Conservation (phyloP, 2,113 vertebrate species). For the Neolamprologus sp. region DNA sequence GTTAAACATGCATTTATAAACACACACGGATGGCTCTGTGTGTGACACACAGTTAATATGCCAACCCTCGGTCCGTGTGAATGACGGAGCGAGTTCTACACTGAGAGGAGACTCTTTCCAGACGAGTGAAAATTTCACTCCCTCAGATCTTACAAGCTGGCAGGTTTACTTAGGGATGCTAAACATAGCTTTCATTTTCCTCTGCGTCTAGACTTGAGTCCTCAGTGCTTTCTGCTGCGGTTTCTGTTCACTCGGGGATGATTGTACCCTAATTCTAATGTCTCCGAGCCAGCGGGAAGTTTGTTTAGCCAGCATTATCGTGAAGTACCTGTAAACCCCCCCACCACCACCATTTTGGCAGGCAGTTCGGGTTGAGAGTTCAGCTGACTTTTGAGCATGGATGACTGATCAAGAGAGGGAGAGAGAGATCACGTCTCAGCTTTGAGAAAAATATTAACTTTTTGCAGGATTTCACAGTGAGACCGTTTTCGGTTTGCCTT, state of each 20-base stretch:
- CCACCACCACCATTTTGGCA: background rate
- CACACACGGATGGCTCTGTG: background rate
- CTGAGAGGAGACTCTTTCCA: constrained; percentile 15
- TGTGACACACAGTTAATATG: background rate
- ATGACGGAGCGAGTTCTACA: background rate
- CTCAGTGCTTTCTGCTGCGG: constrained; percentile 45
- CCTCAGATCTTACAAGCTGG: constrained; percentile 54
- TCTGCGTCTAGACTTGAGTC: constrained; percentile 57
- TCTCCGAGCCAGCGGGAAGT: constrained; percentile 23
- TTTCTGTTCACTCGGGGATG: constrained; percentile 32
- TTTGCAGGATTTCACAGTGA: background rate
- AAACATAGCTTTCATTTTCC: constrained; percentile 63
- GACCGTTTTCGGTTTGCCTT: background rate
- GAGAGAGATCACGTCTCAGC: background rate
- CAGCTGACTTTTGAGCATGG: background rate
- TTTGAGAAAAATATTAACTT: background rate
- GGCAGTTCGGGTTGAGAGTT: background rate
- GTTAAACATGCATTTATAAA: background rate
- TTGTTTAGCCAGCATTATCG: constrained; percentile 30
- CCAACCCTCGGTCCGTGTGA: background rate
- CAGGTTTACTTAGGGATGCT: constrained; percentile 39
- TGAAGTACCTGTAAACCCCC: constrained; percentile 1
- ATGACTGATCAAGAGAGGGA: background rate
- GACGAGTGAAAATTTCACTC: constrained; percentile 12
- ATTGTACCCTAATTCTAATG: constrained; percentile 38